Base-by-base conservation (phyloP, 2,888 invertebrate genomes). In the Drosophila barbarae region DNA sequence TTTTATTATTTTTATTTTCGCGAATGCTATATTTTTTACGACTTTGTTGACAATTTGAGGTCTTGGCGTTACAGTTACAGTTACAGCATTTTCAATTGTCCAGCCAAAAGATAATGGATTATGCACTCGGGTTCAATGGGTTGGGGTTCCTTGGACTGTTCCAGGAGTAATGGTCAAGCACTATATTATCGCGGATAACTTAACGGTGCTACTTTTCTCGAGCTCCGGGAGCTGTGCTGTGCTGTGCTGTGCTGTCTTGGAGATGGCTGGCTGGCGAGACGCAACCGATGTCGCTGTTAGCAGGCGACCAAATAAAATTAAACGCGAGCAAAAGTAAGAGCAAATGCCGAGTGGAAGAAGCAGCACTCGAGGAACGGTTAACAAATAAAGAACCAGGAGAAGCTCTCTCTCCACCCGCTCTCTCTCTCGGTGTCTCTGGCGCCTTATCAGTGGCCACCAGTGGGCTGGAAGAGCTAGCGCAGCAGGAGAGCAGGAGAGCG, bases 231-330 rank as follows among this genome's bases (percentile, higher is more conserved):
- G 30, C 53, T 30, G 23, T 23, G 23, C 23, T 23, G 23, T 23
- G 23, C 23, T 23, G 23, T 23, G 23, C 23, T 18, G 18, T 18
- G 18, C 18, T 18, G 18, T 18, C 26, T 15, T n/a, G 21, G 15
- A 9, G 28, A 8, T 28, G 3, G 21, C 35, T 49, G 21, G 13
- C 60, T 28, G 26, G 46, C 69, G 42, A 59, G 36, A 42, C 32
- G 60, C 47, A 59, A 52, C 47, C 49, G 69, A 49, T 59, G 52
- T 50, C 50, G 57, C 42, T 46, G 68, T 69, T 42, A 69, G 59
- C 69, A 58, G 59, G 67, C 69, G 53, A 59, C 67, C 84, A 77
- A 80, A 80, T 77, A 63, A 68, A 68, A 68, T 69, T 50, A 59
- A 64, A 50, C 41, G 69, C 56, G 64, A 50, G 39, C 54, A 54